A percentile compares a stretch with the other conserved stretches of the same genome.
phyloP scores from a whole-genome alignment of 2,888 invertebrate species.

The Eristalis pertinax region DNA sequence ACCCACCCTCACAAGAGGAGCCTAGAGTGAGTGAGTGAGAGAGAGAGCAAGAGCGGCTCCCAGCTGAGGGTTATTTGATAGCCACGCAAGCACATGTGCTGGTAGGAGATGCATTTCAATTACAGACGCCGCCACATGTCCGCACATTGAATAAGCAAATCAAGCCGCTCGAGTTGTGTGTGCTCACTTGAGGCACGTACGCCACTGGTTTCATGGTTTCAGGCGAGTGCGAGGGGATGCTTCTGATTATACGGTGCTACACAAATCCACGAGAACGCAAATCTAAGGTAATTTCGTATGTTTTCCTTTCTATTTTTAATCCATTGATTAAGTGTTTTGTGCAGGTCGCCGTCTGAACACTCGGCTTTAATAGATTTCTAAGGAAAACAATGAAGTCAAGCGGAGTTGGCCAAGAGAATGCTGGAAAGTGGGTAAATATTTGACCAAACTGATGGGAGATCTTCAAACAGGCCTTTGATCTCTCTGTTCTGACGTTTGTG shows the following conservation, averaged over 20 bases:
- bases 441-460: too few relatives aligned
- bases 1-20: constrained; percentile 6
- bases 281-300: constrained; percentile 40
- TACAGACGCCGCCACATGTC: constrained; percentile 28
- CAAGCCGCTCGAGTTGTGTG: not conserved
- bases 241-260: constrained; percentile 36
- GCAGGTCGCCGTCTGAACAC: too few relatives aligned
- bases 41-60: not conserved
- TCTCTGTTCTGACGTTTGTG: too few relatives aligned
- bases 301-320: not conserved
- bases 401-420: too few relatives aligned
- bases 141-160: constrained; percentile 54
- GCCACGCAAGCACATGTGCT: not conserved
- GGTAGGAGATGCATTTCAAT: constrained; percentile 41
- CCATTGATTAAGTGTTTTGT: constrained; percentile 25
- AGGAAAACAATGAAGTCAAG: too few relatives aligned
- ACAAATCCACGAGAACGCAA: constrained; percentile 13
- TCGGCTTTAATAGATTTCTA: not conserved
- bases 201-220: not conserved
- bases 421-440: too few relatives aligned
- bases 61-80: constrained; percentile 26
- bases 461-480: too few relatives aligned
- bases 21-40: not conserved
- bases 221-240: not conserved
- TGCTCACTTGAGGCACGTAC: constrained; percentile 8